Evolutionary conservation across 2,113 vertebrate genomes (phyloP).

Genomic region (Megatriorchis doriae): DNA sequence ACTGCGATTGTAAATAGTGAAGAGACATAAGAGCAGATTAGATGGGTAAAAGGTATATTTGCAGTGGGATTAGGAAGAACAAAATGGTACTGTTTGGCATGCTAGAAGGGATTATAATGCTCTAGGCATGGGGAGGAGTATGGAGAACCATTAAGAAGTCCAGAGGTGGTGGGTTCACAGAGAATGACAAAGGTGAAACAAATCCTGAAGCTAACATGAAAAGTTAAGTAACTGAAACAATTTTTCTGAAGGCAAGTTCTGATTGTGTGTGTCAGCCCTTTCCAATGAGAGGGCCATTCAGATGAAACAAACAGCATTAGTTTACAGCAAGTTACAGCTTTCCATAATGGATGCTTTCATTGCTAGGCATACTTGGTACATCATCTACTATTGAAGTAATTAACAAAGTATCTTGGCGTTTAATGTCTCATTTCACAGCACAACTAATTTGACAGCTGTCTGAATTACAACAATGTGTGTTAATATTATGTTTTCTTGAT

Average conservation of each 20-base stretch:
- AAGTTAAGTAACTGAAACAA: background rate
- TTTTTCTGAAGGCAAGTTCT: background rate
- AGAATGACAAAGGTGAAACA: background rate
- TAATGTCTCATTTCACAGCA: constrained; percentile 18
- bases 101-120: background rate
- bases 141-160: background rate
- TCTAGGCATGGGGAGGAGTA: background rate
- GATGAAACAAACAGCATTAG: background rate
- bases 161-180: background rate
- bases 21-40: background rate
- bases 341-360: background rate
- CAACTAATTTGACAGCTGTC: constrained; percentile 37
- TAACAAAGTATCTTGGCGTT: background rate
- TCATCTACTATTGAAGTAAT: constrained; percentile 13
- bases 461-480: constrained; percentile 41
- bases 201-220: background rate
- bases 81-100: background rate
- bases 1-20: background rate
- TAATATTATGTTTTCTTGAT: constrained; percentile 54
- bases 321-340: background rate
- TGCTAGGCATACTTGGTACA: background rate
- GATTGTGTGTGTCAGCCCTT: background rate
- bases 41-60: background rate
- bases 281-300: background rate
- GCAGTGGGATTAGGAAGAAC: background rate